phyloP scores from a whole-genome alignment of 2,888 invertebrate genomes.

The Parapristionchus giblindavisi region DNA sequence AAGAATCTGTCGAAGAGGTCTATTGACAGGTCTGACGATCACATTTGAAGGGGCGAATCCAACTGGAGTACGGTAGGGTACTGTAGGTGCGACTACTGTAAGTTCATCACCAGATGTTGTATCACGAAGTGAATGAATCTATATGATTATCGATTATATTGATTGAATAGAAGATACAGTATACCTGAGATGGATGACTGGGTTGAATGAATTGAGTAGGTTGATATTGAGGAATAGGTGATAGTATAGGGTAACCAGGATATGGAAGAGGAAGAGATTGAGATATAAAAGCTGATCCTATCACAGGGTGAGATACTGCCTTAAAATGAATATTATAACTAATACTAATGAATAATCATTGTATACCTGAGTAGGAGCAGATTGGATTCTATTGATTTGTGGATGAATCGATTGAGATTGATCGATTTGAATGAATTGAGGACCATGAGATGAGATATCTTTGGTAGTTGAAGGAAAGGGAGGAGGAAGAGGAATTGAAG shows the following conservation, averaged over 20 bases:
- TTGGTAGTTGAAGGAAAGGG: background rate
- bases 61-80: background rate
- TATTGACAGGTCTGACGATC: background rate
- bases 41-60: background rate
- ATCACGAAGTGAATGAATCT: background rate
- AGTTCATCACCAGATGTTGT: conserved; percentile 11
- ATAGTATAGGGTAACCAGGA: too few relatives aligned
- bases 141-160: too few relatives aligned
- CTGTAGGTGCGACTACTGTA: background rate
- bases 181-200: too few relatives aligned
- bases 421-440: background rate
- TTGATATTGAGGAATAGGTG: too few relatives aligned
- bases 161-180: too few relatives aligned
- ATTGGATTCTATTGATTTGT: conserved; percentile 10
- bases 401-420: background rate
- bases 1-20: background rate
- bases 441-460: too few relatives aligned
- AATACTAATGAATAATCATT: too few relatives aligned
- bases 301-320: too few relatives aligned
- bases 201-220: too few relatives aligned
- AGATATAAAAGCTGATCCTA: too few relatives aligned
- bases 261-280: too few relatives aligned
- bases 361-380: conserved; percentile 16
- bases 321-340: too few relatives aligned
- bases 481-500: conserved; percentile 16